phyloP scores from a whole-genome alignment of 2,888 invertebrate species.

The Drosophila borealis region DNA sequence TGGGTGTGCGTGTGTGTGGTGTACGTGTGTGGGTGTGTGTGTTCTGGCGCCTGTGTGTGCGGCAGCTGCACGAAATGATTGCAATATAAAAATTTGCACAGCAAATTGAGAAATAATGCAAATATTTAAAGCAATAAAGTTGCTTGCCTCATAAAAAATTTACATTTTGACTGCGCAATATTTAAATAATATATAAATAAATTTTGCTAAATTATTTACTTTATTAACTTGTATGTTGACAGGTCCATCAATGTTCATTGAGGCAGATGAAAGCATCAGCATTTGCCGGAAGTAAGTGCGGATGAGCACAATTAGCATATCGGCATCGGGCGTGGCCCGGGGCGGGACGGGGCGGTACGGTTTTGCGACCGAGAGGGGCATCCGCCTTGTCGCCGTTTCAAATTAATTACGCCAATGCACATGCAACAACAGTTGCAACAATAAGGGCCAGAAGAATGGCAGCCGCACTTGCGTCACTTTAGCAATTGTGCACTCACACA shows the following conservation, averaged over 20 bases:
- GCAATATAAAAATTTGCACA: slow-evolving; percentile 65
- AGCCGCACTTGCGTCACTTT: slow-evolving; percentile 61
- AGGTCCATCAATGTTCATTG: slow-evolving; percentile 41
- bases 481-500: slow-evolving; percentile 45
- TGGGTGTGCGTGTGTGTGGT: slow-evolving; percentile 11
- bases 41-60: slow-evolving; percentile 23
- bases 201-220: slow-evolving; percentile 36
- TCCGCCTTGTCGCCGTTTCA: slow-evolving; percentile 75
- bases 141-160: slow-evolving; percentile 23
- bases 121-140: slow-evolving; percentile 70
- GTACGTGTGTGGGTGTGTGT: slow-evolving; percentile 5
- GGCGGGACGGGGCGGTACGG: neutral
- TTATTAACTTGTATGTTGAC: slow-evolving; percentile 38
- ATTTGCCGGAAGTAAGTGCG: slow-evolving; percentile 56
- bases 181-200: slow-evolving; percentile 7
- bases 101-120: slow-evolving; percentile 79
- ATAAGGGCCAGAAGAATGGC: slow-evolving; percentile 34
- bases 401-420: slow-evolving; percentile 79
- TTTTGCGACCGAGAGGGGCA: slow-evolving; percentile 12
- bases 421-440: slow-evolving; percentile 50
- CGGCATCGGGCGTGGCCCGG: slow-evolving; percentile 12
- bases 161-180: slow-evolving; percentile 20
- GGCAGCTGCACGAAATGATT: slow-evolving; percentile 66
- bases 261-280: slow-evolving; percentile 29
- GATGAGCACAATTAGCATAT: slow-evolving; percentile 73